Evolutionary conservation across 2,888 invertebrate species (phyloP), one percentile per base, ranked within the genome.

Genomic region (Xylocampa areola): DNA sequence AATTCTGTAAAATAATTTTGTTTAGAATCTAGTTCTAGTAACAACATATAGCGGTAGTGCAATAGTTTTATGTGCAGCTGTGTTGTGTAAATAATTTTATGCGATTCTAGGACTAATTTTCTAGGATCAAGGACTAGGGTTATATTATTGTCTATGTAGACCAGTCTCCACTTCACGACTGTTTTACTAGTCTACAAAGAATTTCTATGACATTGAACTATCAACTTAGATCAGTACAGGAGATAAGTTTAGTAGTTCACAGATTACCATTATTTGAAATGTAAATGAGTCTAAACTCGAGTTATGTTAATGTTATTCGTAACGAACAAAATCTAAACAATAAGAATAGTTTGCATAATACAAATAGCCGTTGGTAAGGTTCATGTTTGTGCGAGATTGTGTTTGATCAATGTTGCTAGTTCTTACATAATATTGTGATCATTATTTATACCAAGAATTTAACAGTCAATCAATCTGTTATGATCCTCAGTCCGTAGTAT

Each of bases 331-430:
- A 43, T 50, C 53, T 70, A 41, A 54, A 57, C 37, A 55, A 33
- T 48, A 29, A 27, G 4, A 19, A 45, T 32, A 21, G 33, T 36
- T 50, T 55, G 43, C 17, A 25, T 29, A 23, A 27, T 48, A 50
- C 37, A 50, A 55, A 55, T 49, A 54, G 4, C 14, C 25, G 52
- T 44, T 23, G 43, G 45, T 37, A 13, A 17, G 47, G 27, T 45
- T 32, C 50, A 30, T 52, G 60, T 33, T 41, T 27, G 27, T 14
- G 17, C 35, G 32, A 21, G 4, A 14, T 21, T 21, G 21, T 54
- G 60, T 71, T 71, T 73, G 68, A 71, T 71, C 71, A 57, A 72
- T 72, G 66, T 62, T 59, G 44, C 41, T 57, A 43, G 30, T 52
- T 29, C 43, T 59, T 52, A 71, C 25, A 55, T 60, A 67, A 71